These are phyloP conservation scores for Gorsachius goisagi DNA, from an alignment of 2,113 vertebrate species.

Conservation along the genomic window DNA sequence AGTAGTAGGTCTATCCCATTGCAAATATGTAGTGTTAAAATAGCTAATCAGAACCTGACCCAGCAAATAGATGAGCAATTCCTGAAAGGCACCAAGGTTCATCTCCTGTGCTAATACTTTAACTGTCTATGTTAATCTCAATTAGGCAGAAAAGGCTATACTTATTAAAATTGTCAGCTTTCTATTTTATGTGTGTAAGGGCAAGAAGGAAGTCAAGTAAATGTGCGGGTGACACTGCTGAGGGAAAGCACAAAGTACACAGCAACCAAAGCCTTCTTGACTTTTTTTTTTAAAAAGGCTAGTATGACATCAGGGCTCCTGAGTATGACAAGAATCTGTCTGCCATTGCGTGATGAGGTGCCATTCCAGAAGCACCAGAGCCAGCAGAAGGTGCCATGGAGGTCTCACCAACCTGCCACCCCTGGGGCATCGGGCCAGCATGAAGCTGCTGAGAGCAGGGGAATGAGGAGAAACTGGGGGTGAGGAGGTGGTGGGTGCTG, in stretches of 20 bases:
- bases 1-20: not conserved
- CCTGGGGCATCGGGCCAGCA: not conserved
- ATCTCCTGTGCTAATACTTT: not conserved
- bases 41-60: not conserved
- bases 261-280: not conserved
- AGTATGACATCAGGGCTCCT: not conserved
- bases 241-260: not conserved
- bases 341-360: rapidly evolving
- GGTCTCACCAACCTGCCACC: not conserved
- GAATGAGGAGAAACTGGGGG: not conserved
- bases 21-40: not conserved
- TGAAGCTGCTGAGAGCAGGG: not conserved
- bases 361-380: not conserved
- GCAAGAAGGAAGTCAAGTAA: not conserved
- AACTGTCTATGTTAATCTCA: not conserved
- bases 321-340: not conserved
- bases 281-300: not conserved
- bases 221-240: not conserved
- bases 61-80: not conserved
- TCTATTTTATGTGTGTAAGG: not conserved
- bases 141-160: not conserved
- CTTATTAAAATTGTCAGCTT: not conserved
- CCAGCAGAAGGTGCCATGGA: not conserved
- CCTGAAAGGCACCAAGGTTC: not conserved
- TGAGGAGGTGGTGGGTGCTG: not conserved